A percentile compares a stretch with the other conserved stretches of the same genome.
Conservation (phyloP, 2,113 vertebrate species). For the Anguilla japonica region DNA sequence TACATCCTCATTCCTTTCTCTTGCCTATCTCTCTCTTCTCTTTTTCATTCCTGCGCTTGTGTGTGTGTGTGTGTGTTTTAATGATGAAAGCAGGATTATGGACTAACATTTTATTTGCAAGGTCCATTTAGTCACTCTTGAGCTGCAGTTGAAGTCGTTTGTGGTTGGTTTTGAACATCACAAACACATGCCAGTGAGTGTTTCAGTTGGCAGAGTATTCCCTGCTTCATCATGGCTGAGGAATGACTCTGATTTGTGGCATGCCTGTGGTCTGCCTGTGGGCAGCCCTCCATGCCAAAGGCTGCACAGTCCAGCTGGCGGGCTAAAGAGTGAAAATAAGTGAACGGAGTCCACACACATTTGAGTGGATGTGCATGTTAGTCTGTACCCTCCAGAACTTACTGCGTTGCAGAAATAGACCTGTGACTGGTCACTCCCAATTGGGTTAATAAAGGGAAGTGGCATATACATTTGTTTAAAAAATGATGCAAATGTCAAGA, state of each 20-base stretch:
- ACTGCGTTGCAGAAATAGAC: too few relatives aligned
- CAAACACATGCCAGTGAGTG: not conserved
- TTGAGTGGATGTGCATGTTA: too few relatives aligned
- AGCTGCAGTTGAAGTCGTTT: not conserved
- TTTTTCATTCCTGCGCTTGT: not conserved
- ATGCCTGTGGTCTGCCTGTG: not conserved
- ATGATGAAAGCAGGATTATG: not conserved
- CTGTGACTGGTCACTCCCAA: too few relatives aligned
- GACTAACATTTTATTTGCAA: too few relatives aligned
- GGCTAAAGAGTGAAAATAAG: not conserved
- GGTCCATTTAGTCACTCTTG: not conserved
- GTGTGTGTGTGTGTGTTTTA: not conserved
- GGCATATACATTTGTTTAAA: too few relatives aligned
- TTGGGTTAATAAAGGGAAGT: too few relatives aligned
- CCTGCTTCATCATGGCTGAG: not conserved
- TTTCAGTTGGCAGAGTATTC: not conserved
- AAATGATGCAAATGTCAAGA: too few relatives aligned
- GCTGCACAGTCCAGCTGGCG: not conserved
- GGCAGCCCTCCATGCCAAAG: not conserved
- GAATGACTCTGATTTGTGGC: not conserved
- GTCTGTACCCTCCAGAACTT: too few relatives aligned
- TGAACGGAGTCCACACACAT: too few relatives aligned
- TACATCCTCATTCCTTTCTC: constrained; percentile 68
- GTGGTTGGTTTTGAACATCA: not conserved
- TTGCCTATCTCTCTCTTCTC: not conserved